Evolutionary conservation across 2,888 invertebrate genomes (phyloP).

Genomic region (Mimas tiliae): DNA sequence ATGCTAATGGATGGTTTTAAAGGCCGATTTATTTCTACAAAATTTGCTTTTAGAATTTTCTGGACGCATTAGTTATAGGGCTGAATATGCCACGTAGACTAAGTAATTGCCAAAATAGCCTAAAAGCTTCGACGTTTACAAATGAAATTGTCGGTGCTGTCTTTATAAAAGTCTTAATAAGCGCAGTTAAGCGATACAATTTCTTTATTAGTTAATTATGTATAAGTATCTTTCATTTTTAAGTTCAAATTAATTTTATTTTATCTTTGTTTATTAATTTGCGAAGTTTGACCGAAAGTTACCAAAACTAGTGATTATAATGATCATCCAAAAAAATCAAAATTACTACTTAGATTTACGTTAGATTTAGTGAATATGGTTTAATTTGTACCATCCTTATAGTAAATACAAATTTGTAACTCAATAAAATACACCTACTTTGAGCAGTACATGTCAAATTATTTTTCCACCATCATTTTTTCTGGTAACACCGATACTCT

Average conservation of each 20-base stretch:
- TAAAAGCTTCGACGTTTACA: conserved; percentile 53
- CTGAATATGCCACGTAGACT: conserved; percentile 8
- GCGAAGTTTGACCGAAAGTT: conserved; percentile 54
- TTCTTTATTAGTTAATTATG: conserved; percentile 30
- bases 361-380: conserved; percentile 30
- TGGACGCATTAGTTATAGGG: conserved; percentile 30
- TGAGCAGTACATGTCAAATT: conserved; percentile 30
- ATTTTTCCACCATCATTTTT: conserved; percentile 22
- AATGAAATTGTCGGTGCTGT: conserved; percentile 73
- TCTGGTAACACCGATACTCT: conserved; percentile 38
- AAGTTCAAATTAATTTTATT: conserved; percentile 8
- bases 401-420: conserved; percentile 49
- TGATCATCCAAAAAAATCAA: conserved; percentile 36
- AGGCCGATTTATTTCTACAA: conserved; percentile 10
- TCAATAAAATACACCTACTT: conserved; percentile 33
- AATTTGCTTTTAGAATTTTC: conserved; percentile 25
- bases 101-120: conserved; percentile 34
- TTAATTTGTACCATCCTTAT: conserved; percentile 34
- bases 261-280: conserved; percentile 27
- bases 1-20: conserved; percentile 13
- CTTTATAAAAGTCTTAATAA: conserved; percentile 35
- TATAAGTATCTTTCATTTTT: background rate
- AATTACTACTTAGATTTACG: conserved; percentile 24
- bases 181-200: conserved; percentile 3
- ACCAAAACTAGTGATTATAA: conserved; percentile 66